Conservation (phyloP, 2,797 vertebrate species). For the Platalea minor region DNA sequence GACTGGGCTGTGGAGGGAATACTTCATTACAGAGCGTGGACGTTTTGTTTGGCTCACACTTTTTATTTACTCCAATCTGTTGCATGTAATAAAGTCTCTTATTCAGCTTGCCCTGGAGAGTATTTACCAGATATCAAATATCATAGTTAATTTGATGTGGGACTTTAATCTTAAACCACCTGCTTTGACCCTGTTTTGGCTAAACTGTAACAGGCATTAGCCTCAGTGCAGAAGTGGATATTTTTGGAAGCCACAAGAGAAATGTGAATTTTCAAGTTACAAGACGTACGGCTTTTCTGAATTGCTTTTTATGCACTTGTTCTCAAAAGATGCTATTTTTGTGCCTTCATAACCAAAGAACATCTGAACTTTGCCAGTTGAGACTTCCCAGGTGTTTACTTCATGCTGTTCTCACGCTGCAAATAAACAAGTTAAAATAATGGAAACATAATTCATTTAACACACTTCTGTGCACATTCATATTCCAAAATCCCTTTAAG, state of each 20-base stretch:
- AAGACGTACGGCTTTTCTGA: neutral
- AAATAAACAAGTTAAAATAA: slow-evolving; percentile 36
- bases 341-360: neutral
- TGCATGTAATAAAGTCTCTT: neutral
- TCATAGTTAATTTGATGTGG: slow-evolving; percentile 2
- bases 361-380: neutral
- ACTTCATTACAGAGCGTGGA: neutral
- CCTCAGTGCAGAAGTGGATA: neutral
- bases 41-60: neutral
- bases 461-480: neutral
- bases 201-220: slow-evolving; percentile 31
- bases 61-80: slow-evolving; percentile 31
- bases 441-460: slow-evolving; percentile 16
- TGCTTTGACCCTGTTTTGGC: slow-evolving; percentile 8
- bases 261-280: neutral
- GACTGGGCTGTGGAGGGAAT: neutral
- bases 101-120: neutral
- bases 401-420: neutral
- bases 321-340: neutral
- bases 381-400: slow-evolving; percentile 44
- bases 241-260: slow-evolving; percentile 48
- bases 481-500: neutral
- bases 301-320: neutral
- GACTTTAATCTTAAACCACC: slow-evolving; percentile 31
- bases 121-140: slow-evolving; percentile 37